Evolutionary conservation across 1,140 invertebrate genomes (phyloP).

Genomic region (Bicyclus anynana): DNA sequence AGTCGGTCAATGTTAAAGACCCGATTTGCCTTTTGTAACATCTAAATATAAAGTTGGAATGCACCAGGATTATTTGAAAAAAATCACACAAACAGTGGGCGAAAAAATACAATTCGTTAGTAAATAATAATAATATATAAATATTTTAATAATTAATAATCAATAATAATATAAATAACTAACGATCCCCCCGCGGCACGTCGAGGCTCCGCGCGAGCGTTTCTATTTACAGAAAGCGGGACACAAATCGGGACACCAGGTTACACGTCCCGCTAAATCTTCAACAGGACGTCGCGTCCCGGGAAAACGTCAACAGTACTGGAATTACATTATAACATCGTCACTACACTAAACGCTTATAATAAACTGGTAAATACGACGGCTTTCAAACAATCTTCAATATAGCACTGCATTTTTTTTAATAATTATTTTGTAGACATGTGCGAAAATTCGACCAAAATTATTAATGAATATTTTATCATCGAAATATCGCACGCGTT

Average conservation of each 20-base stretch:
- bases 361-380: not conserved
- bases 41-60: slow-evolving; percentile 56
- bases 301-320: not conserved
- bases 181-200: slow-evolving; percentile 16
- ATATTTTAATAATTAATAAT: slow-evolving; percentile 41
- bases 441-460: not conserved
- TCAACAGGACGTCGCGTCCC: not conserved
- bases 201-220: slow-evolving; percentile 21
- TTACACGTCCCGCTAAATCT: not conserved
- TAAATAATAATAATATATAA: slow-evolving; percentile 42
- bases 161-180: slow-evolving; percentile 49
- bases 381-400: not conserved
- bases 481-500: not conserved
- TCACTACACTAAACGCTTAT: not conserved
- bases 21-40: slow-evolving; percentile 16
- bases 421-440: not conserved
- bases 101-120: slow-evolving; percentile 45
- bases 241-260: not conserved
- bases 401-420: not conserved
- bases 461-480: not conserved
- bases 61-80: slow-evolving; percentile 43
- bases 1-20: not conserved
- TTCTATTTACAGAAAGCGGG: slow-evolving; percentile 35
- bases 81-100: slow-evolving; percentile 46
- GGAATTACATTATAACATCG: not conserved